Evolutionary conservation across 2,113 vertebrate genomes (phyloP), one percentile per base, ranked within the genome.

Genomic region (Hippoglossus stenolepis): DNA sequence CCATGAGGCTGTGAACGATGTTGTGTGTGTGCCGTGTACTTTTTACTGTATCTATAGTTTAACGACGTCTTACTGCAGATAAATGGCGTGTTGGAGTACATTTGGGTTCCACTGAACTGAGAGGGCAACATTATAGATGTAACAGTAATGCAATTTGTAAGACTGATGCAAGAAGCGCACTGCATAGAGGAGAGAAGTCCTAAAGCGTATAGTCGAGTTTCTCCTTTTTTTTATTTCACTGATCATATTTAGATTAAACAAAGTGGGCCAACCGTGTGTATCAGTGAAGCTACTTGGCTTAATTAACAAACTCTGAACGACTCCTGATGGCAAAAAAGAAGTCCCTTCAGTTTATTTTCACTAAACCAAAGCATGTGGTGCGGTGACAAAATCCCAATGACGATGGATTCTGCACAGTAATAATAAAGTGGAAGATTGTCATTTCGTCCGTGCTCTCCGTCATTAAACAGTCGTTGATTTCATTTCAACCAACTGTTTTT

Each of bases 381-480:
- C 40, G 1, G 2, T 56, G 72, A 89, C 83, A 79, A 83, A 73
- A 71, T 24, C 45, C 75, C 60, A 82, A 62, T 68, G 54, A 71
- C 63, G 51, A 77, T 68, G 58, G 66, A 75, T 43, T 76, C 64
- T 73, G 57, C 63, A 61, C 75, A 82, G 56, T 58, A n/a, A 51
- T 51, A 66, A 79, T 87, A 84, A 87, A 88, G 74, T 43, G 28
- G 40, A 73, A 76, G 21, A 90, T 85, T 69, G 83, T 91, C 56
- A 80, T 84, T 88, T 88, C 62, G 31, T 82, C 75, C 88, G 86
- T 61, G 77, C 61, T 79, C 28, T 78, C 56, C 70, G 77, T 85
- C 72, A 76, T 85, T 85, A 85, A 82, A 79, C 66, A 24, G 59
- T 68, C 79, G 56, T 79, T 88, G 79, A 73, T 80, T 87, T 86